Evolutionary conservation across 2,797 vertebrate genomes (phyloP).

Genomic region (Mastacembelus armatus): DNA sequence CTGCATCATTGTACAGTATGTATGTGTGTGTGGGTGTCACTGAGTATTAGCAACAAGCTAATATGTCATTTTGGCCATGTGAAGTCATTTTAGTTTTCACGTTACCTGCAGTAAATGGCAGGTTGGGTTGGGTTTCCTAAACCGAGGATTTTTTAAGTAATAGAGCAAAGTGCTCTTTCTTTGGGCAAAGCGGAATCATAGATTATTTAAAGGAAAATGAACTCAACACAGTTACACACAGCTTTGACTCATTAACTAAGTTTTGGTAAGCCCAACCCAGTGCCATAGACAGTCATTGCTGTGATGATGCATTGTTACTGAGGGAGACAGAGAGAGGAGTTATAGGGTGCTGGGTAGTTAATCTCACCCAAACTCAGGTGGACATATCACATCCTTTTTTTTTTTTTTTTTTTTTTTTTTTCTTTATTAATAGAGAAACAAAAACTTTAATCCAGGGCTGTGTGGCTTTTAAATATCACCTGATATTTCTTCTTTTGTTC

Average conservation of each 20-base stretch:
- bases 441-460: constrained; percentile 38
- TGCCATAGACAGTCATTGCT: constrained; percentile 22
- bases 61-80: constrained; percentile 34
- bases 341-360: constrained; percentile 50
- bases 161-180: too few species aligned
- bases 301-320: constrained; percentile 27
- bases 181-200: background rate
- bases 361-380: constrained; percentile 79
- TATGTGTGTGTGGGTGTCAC: constrained; percentile 49
- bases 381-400: constrained; percentile 65
- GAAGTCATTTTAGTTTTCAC: constrained; percentile 25
- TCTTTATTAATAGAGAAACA: constrained; percentile 57
- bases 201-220: background rate
- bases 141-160: constrained; percentile 14
- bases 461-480: constrained; percentile 44
- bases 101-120: constrained; percentile 37
- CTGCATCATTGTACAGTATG: constrained; percentile 58
- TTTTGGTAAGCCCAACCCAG: constrained; percentile 37
- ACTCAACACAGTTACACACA: background rate
- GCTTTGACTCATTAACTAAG: background rate
- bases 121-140: constrained; percentile 40
- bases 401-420: constrained; percentile 63
- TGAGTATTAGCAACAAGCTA: constrained; percentile 52
- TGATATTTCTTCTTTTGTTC: constrained; percentile 39
- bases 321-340: constrained; percentile 25